Percentiles rank a stretch among this genome's conserved stretches.
Evolutionary conservation across 2,888 invertebrate genomes (phyloP).

Genomic region (Drosophila buzzatii): DNA sequence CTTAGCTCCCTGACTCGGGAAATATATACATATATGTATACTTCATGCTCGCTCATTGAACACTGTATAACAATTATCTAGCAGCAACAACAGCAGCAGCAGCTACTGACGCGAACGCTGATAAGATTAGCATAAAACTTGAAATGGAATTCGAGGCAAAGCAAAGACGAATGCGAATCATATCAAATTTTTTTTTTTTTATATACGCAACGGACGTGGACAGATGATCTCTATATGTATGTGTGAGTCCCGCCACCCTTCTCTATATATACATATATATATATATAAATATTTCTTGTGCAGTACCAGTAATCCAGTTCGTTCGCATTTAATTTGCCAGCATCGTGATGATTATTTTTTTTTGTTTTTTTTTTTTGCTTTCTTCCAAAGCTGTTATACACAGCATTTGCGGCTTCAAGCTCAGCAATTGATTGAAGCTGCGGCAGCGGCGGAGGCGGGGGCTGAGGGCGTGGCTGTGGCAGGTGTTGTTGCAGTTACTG

Average conservation of each 20-base stretch:
- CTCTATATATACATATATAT: background rate
- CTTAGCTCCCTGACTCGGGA: background rate
- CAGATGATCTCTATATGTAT: background rate
- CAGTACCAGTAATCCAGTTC: conserved; percentile 41
- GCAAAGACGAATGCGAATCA: conserved; percentile 6
- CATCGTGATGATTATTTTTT: conserved; percentile 12
- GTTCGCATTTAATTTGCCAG: conserved; percentile 29
- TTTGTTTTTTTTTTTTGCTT: background rate
- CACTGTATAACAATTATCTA: conserved; percentile 6
- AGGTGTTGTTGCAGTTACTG: conserved; percentile 33
- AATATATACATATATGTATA: background rate
- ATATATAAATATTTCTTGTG: background rate
- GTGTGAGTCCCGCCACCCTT: background rate
- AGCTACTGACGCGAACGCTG: conserved; percentile 20
- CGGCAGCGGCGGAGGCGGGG: background rate
- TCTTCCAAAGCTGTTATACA: conserved; percentile 9
- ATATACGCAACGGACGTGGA: conserved; percentile 1
- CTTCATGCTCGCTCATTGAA: background rate
- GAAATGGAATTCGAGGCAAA: conserved; percentile 13
- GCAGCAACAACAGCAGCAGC: conserved; percentile 7
- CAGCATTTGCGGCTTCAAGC: conserved; percentile 18
- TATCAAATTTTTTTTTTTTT: conserved; percentile 1
- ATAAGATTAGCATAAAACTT: conserved; percentile 48
- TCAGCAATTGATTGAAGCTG: conserved; percentile 21
- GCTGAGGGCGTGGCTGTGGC: conserved; percentile 11